These are phyloP conservation scores for Euthynnus affinis DNA, from an alignment of 2,797 vertebrate genomes.

Conservation along the genomic window DNA sequence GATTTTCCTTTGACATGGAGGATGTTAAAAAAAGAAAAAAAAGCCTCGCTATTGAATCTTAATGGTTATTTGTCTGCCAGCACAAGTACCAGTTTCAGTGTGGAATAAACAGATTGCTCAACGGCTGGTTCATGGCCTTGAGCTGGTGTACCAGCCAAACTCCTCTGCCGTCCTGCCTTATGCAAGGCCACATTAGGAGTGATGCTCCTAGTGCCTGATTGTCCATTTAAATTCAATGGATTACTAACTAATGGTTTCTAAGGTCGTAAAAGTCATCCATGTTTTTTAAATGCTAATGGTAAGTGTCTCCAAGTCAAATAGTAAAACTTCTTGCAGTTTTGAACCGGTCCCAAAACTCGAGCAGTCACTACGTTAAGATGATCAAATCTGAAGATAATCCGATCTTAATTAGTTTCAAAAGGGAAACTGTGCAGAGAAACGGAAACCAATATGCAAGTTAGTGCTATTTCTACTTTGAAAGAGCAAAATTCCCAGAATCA, in stretches of 20 bases:
- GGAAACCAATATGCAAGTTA: conserved; percentile 13
- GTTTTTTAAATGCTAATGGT: conserved; percentile 26
- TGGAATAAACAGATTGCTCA: conserved; percentile 78
- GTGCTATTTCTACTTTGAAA: conserved; percentile 3
- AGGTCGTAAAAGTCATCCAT: conserved; percentile 16
- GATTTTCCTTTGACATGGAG: conserved; percentile 29
- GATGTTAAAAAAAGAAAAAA: conserved; percentile 1
- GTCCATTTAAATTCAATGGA: conserved; percentile 16
- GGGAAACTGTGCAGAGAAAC: not conserved
- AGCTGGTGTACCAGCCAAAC: conserved; percentile 58
- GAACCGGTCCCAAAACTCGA: not conserved
- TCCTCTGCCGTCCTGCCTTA: conserved; percentile 55
- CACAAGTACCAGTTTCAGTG: conserved; percentile 51
- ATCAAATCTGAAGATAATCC: not conserved
- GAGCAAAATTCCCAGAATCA: conserved; percentile 6
- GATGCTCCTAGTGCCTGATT: conserved; percentile 38
- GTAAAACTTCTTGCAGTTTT: conserved; percentile 19
- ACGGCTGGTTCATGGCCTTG: conserved; percentile 74
- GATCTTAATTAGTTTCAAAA: not conserved
- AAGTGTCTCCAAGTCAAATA: conserved; percentile 8
- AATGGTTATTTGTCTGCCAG: conserved; percentile 60
- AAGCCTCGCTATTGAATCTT: conserved; percentile 26
- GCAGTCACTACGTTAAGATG: not conserved
- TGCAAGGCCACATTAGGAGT: conserved; percentile 55
- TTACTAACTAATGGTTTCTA: conserved; percentile 23